Evolutionary conservation across 2,113 vertebrate genomes (phyloP), one percentile per base, ranked within the genome.

Genomic region (Leiothrix lutea): DNA sequence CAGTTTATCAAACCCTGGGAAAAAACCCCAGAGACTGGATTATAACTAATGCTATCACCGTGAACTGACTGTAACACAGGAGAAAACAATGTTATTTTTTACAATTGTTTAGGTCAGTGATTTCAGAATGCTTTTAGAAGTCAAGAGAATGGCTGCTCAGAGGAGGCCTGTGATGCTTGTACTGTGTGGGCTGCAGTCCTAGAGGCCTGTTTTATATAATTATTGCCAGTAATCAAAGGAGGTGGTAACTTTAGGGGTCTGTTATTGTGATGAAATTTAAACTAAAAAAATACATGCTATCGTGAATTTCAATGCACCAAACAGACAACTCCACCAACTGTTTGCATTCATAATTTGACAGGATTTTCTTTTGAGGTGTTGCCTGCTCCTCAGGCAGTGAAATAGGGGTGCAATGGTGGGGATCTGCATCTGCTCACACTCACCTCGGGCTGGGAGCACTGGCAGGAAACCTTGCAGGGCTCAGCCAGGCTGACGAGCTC

Each of bases 361-460:
- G 77, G 26, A 17, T 89, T 74, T 86, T 66, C 42, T 66, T 74
- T 33, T 12, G 19, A 31, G 58, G 33, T 31, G 14, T 85, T 57
- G 0, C 16, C 8, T 70, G 53, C n/a, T 73, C 56, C 44, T 89
- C 5, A 4, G 79, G 25, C 57, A 69, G 58, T 77, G 94, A 77
- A 12, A 66, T 19, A 28, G 3, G 44, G 25, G 64, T 36, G 8
- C 23, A 8, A 19, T 3, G 11, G 6, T 8, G 81, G 51, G 84
- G 61, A 36, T 70, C 94, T 97, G 94, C 12, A 5, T 90, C 64
- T 88, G 67, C 92, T 97, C 92, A 95, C 4, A 0, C 65, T 92
- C 96, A 84, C 96, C 93, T 96, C 1, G 0, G 54, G 50, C 58
- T 90, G 80, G 88, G 64, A 85, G 74, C 40, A 0, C 86, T 72